Conservation (phyloP, 2,113 vertebrate genomes). For the Gobius niger region DNA sequence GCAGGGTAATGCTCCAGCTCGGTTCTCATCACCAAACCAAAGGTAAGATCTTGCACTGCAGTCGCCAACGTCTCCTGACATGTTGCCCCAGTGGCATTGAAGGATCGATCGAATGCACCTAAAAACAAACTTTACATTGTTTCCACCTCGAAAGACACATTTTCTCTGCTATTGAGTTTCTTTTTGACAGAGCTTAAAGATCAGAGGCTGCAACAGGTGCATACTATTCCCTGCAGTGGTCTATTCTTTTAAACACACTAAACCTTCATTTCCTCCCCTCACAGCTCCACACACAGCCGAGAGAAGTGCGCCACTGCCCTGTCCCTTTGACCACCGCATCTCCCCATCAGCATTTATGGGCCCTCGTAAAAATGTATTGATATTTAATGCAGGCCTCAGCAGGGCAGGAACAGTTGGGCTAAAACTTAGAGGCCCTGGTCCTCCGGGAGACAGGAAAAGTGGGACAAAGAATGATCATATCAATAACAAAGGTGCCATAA, state of each 20-base stretch:
- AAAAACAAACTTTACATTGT: background rate
- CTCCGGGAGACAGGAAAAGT: conserved; percentile 48
- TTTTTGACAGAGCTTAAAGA: background rate
- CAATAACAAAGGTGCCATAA: conserved; percentile 64
- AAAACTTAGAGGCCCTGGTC: conserved; percentile 35
- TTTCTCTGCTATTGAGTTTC: background rate
- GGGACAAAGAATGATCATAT: conserved; percentile 52
- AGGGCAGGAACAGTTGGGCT: conserved; percentile 29
- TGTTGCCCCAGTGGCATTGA: too few species aligned
- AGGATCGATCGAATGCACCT: too few species aligned
- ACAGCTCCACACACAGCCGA: conserved; percentile 8
- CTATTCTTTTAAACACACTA: conserved; percentile 26
- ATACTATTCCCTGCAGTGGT: background rate
- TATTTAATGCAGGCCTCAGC: conserved; percentile 73
- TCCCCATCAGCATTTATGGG: conserved; percentile 56
- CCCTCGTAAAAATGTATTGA: conserved; percentile 74
- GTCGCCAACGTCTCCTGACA: too few species aligned
- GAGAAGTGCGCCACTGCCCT: background rate
- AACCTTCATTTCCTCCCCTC: conserved; percentile 11
- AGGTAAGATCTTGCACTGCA: too few species aligned
- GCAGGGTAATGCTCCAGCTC: too few species aligned
- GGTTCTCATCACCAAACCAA: too few species aligned
- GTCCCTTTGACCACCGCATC: conserved; percentile 26
- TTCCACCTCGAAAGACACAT: background rate
- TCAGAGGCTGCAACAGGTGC: conserved; percentile 35